Percentiles rank a stretch among this genome's conserved stretches.
phyloP scores from a whole-genome alignment of 2,888 invertebrate species.

The Mesochorus sp. region DNA sequence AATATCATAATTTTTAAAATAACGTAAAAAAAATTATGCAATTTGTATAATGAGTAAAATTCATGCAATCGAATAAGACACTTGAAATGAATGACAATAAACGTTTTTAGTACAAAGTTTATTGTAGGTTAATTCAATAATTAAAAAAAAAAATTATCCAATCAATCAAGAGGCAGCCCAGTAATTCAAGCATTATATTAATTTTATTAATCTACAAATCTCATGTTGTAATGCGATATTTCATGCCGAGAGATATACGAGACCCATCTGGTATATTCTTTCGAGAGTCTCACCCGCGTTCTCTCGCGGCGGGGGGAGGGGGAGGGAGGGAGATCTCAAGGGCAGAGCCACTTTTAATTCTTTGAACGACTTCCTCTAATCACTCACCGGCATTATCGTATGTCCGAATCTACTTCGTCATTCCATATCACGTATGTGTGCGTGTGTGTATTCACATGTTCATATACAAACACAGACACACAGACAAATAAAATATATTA shows the following conservation, averaged over 20 bases:
- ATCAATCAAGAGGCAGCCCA: too few relatives aligned
- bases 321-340: conserved; percentile 42
- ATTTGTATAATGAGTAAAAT: too few relatives aligned
- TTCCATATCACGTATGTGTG: conserved; percentile 54
- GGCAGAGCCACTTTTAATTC: conserved; percentile 59
- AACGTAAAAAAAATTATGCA: too few relatives aligned
- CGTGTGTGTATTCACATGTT: not conserved
- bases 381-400: conserved; percentile 63
- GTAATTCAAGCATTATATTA: conserved; percentile 7
- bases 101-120: not conserved
- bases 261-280: conserved; percentile 33
- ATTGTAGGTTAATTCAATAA: not conserved
- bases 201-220: conserved; percentile 32
- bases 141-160: conserved; percentile 12
- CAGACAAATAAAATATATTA: not conserved
- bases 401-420: conserved; percentile 62
- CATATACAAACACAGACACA: not conserved
- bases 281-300: conserved; percentile 14
- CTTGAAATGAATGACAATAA: not conserved
- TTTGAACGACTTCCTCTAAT: conserved; percentile 62
- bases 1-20: too few relatives aligned
- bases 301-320: too few relatives aligned
- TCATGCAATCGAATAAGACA: too few relatives aligned
- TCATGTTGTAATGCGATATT: conserved; percentile 37
- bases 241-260: conserved; percentile 27